Conservation (phyloP, 2,797 vertebrate species). For the Varecia variegata region DNA sequence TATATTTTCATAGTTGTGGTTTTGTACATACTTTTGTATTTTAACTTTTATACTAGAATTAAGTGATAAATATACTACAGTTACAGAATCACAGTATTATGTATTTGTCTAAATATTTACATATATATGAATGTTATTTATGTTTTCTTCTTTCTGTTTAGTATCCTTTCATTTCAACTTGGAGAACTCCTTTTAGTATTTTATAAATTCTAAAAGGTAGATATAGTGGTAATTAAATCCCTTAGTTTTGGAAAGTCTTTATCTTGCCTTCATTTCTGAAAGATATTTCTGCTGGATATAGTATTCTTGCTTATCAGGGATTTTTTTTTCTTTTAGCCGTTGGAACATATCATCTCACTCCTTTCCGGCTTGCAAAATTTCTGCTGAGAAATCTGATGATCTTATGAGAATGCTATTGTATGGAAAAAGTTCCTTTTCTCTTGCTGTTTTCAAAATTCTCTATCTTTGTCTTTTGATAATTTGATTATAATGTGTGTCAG, state of each 20-base stretch:
- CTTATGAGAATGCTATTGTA: not conserved
- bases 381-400: not conserved
- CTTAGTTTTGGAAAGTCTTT: not conserved
- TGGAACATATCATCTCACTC: not conserved
- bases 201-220: not conserved
- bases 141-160: not conserved
- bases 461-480: not conserved
- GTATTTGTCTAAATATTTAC: not conserved
- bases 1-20: not conserved
- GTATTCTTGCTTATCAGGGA: not conserved
- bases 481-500: not conserved
- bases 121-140: not conserved
- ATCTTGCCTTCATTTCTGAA: not conserved
- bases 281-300: not conserved
- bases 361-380: not conserved
- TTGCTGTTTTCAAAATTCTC: not conserved
- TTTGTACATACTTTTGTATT: not conserved
- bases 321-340: not conserved
- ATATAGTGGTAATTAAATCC: not conserved
- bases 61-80: not conserved
- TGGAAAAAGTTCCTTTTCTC: not conserved
- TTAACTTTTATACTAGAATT: not conserved
- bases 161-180: not conserved
- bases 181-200: not conserved
- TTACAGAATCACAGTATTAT: not conserved